These are phyloP conservation scores for Hypsopygia costalis DNA, from an alignment of 2,888 invertebrate species.

Conservation along the genomic window DNA sequence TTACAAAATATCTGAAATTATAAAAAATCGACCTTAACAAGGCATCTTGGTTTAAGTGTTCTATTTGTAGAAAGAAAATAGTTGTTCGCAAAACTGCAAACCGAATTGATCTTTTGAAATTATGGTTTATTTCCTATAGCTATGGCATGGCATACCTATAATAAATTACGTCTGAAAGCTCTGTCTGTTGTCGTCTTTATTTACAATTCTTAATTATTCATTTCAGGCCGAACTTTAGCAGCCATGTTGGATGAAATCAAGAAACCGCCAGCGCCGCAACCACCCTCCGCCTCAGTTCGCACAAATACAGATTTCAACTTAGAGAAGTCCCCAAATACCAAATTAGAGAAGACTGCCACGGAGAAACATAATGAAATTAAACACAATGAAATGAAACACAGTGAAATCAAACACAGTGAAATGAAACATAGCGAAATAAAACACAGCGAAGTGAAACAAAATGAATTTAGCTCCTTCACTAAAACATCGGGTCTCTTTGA, in stretches of 20 bases:
- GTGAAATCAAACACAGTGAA: conserved; percentile 6
- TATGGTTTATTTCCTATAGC: too few species aligned
- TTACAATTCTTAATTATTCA: conserved; percentile 21
- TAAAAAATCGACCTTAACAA: too few species aligned
- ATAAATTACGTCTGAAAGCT: too few species aligned
- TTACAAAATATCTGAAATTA: too few species aligned
- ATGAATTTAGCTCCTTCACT: conserved; percentile 26
- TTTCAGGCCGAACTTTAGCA: conserved; percentile 58
- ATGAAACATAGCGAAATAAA: neutral
- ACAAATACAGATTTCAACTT: conserved; percentile 26
- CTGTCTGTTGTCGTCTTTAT: too few species aligned
- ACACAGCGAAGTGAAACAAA: conserved; percentile 2
- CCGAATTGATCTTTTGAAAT: too few species aligned
- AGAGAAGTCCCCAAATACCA: conserved; percentile 34
- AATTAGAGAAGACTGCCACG: conserved; percentile 28
- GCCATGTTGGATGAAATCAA: conserved; percentile 68
- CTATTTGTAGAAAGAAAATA: too few species aligned
- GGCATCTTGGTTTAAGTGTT: too few species aligned
- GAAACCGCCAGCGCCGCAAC: conserved; percentile 50
- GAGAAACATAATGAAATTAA: conserved; percentile 23
- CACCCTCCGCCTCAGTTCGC: conserved; percentile 34
- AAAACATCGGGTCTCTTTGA: conserved; percentile 31
- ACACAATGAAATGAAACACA: neutral
- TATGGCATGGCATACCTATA: too few species aligned
- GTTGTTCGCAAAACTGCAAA: too few species aligned